Evolutionary conservation across 2,888 invertebrate species (phyloP).

Genomic region (Palloptera scutellata): DNA sequence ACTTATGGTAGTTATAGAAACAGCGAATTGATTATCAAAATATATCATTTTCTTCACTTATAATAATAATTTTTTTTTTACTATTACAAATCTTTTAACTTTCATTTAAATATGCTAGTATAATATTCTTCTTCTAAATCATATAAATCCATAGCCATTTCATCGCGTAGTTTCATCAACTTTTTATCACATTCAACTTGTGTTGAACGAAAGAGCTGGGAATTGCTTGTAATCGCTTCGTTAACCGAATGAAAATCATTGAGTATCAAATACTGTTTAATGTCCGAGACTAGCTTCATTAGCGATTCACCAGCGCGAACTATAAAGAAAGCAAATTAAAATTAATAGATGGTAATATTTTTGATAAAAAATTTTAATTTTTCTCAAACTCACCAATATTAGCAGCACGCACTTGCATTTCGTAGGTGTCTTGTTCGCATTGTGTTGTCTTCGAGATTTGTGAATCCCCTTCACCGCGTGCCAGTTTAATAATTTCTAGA

Average conservation of each 20-base stretch:
- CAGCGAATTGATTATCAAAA: too few relatives aligned
- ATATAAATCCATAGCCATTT: conserved; percentile 86
- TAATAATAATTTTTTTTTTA: too few relatives aligned
- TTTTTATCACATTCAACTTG: conserved; percentile 94
- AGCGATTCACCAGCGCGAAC: conserved; percentile 96
- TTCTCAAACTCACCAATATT: conserved; percentile 74
- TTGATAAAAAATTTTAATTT: neutral
- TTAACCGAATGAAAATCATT: conserved; percentile 99
- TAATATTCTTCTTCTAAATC: conserved; percentile 65
- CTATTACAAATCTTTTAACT: conserved; percentile 15
- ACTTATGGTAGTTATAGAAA: too few relatives aligned
- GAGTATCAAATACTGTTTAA: conserved; percentile 96
- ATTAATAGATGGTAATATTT: conserved; percentile 8
- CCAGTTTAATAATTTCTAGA: conserved; percentile 87
- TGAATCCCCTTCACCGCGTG: conserved; percentile 89
- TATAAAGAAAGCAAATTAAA: conserved; percentile 59
- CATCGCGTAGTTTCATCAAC: conserved; percentile 89
- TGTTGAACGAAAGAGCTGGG: conserved; percentile 86
- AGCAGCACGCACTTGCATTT: conserved; percentile 95
- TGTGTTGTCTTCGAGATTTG: conserved; percentile 90
- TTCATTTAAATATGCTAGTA: conserved; percentile 63
- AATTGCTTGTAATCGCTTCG: conserved; percentile 94
- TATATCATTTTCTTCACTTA: too few relatives aligned
- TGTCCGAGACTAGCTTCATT: conserved; percentile 96
- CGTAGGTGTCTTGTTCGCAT: conserved; percentile 94